These are phyloP conservation scores for Callimorpha dominula DNA, from an alignment of 2,888 invertebrate species.

Conservation along the genomic window DNA sequence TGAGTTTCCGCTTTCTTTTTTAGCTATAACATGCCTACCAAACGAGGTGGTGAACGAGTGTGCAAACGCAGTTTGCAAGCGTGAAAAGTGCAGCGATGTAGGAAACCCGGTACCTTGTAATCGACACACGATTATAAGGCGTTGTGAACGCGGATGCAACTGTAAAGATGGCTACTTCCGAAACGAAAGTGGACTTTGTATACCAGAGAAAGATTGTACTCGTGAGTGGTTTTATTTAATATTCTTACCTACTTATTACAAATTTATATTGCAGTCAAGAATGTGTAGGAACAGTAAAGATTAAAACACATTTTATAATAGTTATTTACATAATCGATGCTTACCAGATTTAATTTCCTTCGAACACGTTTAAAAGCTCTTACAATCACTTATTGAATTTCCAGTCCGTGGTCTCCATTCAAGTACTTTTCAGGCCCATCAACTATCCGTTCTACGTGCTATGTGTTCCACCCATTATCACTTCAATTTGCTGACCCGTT, in stretches of 20 bases:
- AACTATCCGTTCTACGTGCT: too few relatives aligned
- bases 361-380: too few relatives aligned
- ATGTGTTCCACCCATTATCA: too few relatives aligned
- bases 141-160: constrained; percentile 5
- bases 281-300: too few relatives aligned
- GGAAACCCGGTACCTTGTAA: background rate
- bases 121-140: rapidly evolving
- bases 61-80: constrained; percentile 6
- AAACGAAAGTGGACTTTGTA: constrained; percentile 8
- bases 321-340: too few relatives aligned
- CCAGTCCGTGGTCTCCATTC: too few relatives aligned
- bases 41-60: constrained; percentile 7
- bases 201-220: background rate
- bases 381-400: too few relatives aligned
- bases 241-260: background rate
- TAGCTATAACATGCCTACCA: background rate
- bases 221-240: background rate
- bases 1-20: background rate
- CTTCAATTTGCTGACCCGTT: too few relatives aligned
- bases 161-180: constrained; percentile 8
- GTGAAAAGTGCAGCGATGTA: background rate
- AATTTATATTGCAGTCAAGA: too few relatives aligned
- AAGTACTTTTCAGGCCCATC: too few relatives aligned
- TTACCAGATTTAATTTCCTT: too few relatives aligned
- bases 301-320: too few relatives aligned